Evolutionary conservation across 2,797 vertebrate genomes (phyloP).

Genomic region (Martes flavigula): DNA sequence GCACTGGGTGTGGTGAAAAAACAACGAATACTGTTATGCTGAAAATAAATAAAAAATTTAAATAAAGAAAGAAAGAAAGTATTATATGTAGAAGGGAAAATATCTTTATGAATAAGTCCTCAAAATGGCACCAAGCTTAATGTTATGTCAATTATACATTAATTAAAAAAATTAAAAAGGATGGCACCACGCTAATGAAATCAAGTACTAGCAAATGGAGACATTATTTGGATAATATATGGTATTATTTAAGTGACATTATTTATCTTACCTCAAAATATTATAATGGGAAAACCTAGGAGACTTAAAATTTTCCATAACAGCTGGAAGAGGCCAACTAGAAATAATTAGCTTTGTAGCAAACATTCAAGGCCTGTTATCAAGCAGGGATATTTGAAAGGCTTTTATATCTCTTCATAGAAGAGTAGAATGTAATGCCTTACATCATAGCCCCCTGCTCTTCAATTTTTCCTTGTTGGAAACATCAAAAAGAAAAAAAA

Average conservation of each 20-base stretch:
- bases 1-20: too few species aligned
- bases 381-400: conserved; percentile 28
- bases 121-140: conserved; percentile 25
- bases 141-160: not conserved
- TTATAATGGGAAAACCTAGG: conserved; percentile 28
- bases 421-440: conserved; percentile 39
- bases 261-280: not conserved
- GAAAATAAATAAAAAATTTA: too few species aligned
- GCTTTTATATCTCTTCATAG: conserved; percentile 51
- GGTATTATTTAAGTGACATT: not conserved
- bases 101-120: not conserved
- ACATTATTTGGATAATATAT: not conserved
- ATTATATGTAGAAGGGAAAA: not conserved
- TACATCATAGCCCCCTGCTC: conserved; percentile 51
- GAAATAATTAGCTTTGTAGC: not conserved
- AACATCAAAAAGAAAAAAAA: not conserved
- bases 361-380: conserved; percentile 36
- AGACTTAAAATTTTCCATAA: not conserved
- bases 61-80: conserved; percentile 18
- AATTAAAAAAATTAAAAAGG: not conserved
- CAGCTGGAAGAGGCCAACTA: conserved; percentile 38
- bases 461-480: conserved; percentile 54
- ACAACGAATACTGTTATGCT: too few species aligned
- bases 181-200: conserved; percentile 55
- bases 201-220: not conserved